Evolutionary conservation across 2,888 invertebrate genomes (phyloP).

Genomic region (Maniola hyperantus): DNA sequence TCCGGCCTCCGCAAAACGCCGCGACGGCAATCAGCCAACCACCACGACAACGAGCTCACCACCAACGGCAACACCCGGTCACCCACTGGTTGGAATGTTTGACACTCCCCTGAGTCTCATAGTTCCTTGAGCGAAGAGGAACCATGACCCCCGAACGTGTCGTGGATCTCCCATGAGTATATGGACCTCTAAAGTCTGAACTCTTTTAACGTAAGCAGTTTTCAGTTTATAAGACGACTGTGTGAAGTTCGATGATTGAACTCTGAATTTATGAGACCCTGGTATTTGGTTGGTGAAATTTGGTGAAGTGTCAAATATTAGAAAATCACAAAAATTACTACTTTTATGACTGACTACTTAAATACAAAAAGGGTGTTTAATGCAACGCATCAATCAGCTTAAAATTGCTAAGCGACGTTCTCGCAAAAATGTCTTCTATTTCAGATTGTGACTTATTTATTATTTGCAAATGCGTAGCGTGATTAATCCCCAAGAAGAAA

Average conservation of each 20-base stretch:
- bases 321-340: neutral
- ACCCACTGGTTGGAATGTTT: conserved; percentile 66
- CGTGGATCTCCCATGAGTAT: conserved; percentile 73
- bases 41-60: conserved; percentile 65
- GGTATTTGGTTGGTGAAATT: neutral
- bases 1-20: conserved; percentile 69
- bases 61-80: conserved; percentile 70
- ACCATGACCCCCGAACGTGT: conserved; percentile 63
- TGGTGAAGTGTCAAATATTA: neutral
- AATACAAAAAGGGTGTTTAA: neutral
- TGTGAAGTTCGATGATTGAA: neutral
- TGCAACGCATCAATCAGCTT: neutral
- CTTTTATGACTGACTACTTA: neutral
- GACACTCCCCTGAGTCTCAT: conserved; percentile 62
- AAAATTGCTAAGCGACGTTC: neutral
- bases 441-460: too few relatives aligned
- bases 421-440: too few relatives aligned
- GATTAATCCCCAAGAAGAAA: neutral
- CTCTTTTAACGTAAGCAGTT: neutral
- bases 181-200: conserved; percentile 35
- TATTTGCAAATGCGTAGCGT: neutral
- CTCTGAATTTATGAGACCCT: conserved; percentile 11
- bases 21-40: conserved; percentile 52
- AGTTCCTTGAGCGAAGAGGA: conserved; percentile 55
- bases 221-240: neutral